Evolutionary conservation across 1,140 invertebrate species (phyloP).

Genomic region (Pseudomyrmex pallidus): DNA sequence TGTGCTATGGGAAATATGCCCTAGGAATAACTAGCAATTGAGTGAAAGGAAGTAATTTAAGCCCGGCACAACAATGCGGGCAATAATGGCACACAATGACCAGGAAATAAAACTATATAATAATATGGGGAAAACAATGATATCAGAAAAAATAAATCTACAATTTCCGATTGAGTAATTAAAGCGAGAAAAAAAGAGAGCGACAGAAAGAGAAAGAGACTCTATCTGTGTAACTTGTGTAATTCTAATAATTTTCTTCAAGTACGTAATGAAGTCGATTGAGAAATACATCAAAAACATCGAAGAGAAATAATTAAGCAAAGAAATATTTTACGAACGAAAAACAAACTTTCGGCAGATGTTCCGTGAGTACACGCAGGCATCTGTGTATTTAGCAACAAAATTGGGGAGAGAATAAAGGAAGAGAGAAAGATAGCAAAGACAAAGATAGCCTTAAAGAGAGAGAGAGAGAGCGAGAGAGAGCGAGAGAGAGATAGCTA

Average conservation of each 20-base stretch:
- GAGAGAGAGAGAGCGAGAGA: slow-evolving; percentile 41
- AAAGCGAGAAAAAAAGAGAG: no score
- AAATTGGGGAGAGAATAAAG: slow-evolving; percentile 15
- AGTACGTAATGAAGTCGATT: no score
- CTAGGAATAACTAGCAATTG: not conserved
- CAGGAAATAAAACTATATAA: not conserved
- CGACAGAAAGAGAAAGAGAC: no score
- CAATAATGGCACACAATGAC: slow-evolving; percentile 39
- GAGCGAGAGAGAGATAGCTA: slow-evolving; percentile 42
- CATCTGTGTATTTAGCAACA: not conserved
- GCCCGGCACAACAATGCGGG: slow-evolving; percentile 32
- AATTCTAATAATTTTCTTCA: no score
- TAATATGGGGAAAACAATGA: not conserved
- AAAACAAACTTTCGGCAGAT: no score
- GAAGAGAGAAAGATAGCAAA: slow-evolving; percentile 1
- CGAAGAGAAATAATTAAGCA: no score
- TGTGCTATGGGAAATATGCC: slow-evolving; percentile 22
- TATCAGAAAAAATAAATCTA: no score
- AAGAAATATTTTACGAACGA: no score
- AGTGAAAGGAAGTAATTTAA: slow-evolving; percentile 35
- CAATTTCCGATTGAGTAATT: no score
- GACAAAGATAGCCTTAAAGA: not conserved
- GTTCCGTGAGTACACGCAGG: not conserved
- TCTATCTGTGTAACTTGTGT: no score
- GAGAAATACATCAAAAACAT: no score